Conservation (phyloP, 2,888 invertebrate genomes). For the Copidosoma aretas region DNA sequence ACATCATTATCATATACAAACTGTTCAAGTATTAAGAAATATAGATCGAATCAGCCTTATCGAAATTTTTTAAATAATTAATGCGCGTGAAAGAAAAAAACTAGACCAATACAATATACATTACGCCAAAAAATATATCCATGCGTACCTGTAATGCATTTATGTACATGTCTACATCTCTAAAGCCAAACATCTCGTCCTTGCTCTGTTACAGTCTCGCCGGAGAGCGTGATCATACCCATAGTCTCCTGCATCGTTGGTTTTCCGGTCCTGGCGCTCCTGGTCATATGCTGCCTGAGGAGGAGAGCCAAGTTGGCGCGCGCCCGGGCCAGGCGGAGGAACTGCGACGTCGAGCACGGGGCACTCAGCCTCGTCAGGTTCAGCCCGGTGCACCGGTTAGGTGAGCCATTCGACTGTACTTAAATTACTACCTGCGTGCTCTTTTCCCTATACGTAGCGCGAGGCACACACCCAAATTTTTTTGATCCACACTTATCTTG, state of each 20-base stretch:
- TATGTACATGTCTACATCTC: neutral
- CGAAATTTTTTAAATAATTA: no score
- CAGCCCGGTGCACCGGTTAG: conserved; percentile 75
- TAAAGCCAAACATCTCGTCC: neutral
- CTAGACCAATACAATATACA: no score
- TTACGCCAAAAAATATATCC: no score
- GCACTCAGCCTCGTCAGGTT: conserved; percentile 82
- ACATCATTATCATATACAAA: no score
- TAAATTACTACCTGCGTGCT: no score
- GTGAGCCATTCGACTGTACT: conserved; percentile 59
- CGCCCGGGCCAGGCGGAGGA: conserved; percentile 80
- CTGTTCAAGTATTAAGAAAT: no score
- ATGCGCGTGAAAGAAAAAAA: no score
- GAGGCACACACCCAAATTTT: no score
- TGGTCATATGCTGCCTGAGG: conserved; percentile 85
- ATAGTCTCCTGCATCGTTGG: conserved; percentile 90
- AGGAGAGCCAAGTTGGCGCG: conserved; percentile 84
- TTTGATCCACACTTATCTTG: no score
- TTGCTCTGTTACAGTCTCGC: conserved; percentile 71
- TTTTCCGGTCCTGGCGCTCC: conserved; percentile 83
- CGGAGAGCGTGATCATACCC: conserved; percentile 86
- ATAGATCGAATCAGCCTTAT: no score
- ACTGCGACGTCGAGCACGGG: conserved; percentile 82
- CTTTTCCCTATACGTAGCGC: no score
- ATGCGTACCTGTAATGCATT: no score